These are phyloP conservation scores for Rhopilema esculentum DNA, from an alignment of 30 jellyfish, hydroid and myxozoan genomes.

Conservation along the genomic window DNA sequence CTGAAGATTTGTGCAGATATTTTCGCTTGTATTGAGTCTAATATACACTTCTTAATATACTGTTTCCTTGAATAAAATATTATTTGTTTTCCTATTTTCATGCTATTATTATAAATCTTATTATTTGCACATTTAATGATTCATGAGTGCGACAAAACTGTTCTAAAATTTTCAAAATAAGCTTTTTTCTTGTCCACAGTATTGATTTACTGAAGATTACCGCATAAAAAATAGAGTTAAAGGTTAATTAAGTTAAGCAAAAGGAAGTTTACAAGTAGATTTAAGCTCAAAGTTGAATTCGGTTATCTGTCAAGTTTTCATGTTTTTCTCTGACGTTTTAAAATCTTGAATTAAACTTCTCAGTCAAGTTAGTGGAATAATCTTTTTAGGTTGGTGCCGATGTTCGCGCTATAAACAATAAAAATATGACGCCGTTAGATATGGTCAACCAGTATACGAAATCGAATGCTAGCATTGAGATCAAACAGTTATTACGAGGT, in stretches of 20 bases:
- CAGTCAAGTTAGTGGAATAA: not conserved
- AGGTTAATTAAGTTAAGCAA: not conserved
- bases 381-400: conserved; percentile 88
- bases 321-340: not conserved
- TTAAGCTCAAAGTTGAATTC: not conserved
- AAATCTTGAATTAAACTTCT: not conserved
- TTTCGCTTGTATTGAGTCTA: not conserved
- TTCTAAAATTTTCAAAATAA: too few relatives aligned
- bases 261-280: not conserved
- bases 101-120: not conserved
- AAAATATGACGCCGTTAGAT: conserved; percentile 84
- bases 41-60: not conserved
- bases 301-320: not conserved
- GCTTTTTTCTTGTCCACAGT: too few relatives aligned
- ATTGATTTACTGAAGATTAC: too few relatives aligned
- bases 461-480: conserved; percentile 90
- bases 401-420: conserved; percentile 55
- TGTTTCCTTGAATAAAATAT: not conserved
- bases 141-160: too few relatives aligned
- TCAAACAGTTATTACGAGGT: conserved; percentile 86
- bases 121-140: too few relatives aligned
- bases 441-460: conserved; percentile 88
- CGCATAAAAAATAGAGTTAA: too few relatives aligned
- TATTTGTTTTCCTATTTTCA: not conserved
- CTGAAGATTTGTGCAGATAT: too few relatives aligned